Base-by-base conservation (phyloP, 2,113 vertebrate species). In the Caloenas nicobarica region DNA sequence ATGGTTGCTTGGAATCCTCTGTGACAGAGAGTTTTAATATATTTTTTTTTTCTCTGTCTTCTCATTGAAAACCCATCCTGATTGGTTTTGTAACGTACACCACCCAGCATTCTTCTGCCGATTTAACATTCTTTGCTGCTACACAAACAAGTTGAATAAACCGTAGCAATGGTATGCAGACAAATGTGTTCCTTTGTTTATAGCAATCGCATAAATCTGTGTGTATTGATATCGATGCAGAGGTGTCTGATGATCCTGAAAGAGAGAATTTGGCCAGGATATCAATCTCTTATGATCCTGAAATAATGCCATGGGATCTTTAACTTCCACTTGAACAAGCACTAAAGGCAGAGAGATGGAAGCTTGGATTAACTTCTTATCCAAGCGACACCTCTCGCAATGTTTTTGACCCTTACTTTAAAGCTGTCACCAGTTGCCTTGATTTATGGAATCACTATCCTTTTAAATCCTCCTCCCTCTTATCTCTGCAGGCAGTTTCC, bases 401-500 rank as follows among this genome's bases (percentile, higher is more conserved):
- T 95, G 95, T 94, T 97, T 96, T 95, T 97, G 97, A 97, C 97
- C 96, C 95, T 88, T 93, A 88, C 90, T 96, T 95, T 94, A 95
- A 93, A 96, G 93, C 95, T 97, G 95, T 96, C 97, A 97, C 87
- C 28, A 44, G 79, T 87, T 94, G 89, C 72, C 91, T 92, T 96
- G 94, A 97, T 97, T 95, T 96, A 96, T 95, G 93, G 96, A 95
- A 97, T 96, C 79, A 82, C 86, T 90, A 96, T 95, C 96, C 95
- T 91, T 96, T 94, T 81, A 96, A 97, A 96, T 96, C 94, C 82
- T 91, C 80, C 81, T 95, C 58, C 82, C 56, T 93, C 95, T 97
- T 96, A 97, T 97, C 97, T 97, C 96, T 85, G 80, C 79, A 83
- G 94, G 82, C 96, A 96, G 97, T 96, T 97, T 97, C 95, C 97